A percentile compares a stretch with the other conserved stretches of the same genome.
phyloP scores from a whole-genome alignment of 2,888 invertebrate genomes.

The Hirudinaria manillensis region DNA sequence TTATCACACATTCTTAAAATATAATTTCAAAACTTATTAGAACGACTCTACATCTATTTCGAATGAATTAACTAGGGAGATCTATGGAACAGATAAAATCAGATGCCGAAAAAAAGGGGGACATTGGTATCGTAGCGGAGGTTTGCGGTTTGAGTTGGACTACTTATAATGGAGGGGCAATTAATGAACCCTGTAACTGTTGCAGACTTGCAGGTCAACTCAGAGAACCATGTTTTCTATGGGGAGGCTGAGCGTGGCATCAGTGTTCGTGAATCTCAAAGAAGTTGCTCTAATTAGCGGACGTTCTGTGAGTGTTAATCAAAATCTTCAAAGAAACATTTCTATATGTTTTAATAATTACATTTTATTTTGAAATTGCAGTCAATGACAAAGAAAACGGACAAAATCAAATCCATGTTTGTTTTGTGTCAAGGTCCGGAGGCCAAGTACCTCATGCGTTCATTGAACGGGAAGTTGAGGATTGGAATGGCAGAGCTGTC shows the following conservation, averaged over 20 bases:
- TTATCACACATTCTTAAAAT: neutral
- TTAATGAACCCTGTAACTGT: slow-evolving; percentile 26
- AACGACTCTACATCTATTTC: neutral
- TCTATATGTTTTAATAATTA: neutral
- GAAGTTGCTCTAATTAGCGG: slow-evolving; percentile 83
- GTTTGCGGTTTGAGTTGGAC: slow-evolving; percentile 49
- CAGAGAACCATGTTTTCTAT: slow-evolving; percentile 85
- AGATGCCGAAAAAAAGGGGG: slow-evolving; percentile 69
- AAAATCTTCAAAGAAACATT: neutral
- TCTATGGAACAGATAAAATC: slow-evolving; percentile 74
- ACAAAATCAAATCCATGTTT: slow-evolving; percentile 82
- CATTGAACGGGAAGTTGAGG: slow-evolving; percentile 83
- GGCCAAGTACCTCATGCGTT: slow-evolving; percentile 81
- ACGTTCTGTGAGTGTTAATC: slow-evolving; percentile 59
- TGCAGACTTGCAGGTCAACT: slow-evolving; percentile 56
- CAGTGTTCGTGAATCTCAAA: slow-evolving; percentile 74
- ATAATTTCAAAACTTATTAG: neutral
- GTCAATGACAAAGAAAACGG: slow-evolving; percentile 70
- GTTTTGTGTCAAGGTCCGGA: slow-evolving; percentile 80
- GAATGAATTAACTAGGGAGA: slow-evolving; percentile 57
- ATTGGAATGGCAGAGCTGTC: slow-evolving; percentile 96
- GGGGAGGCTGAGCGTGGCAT: slow-evolving; percentile 67
- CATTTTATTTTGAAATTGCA: slow-evolving; percentile 37
- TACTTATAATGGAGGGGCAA: neutral
- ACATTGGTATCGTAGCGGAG: slow-evolving; percentile 85